These are phyloP conservation scores for Ictalurus punctatus DNA, from an alignment of 2,113 vertebrate species.

Conservation along the genomic window DNA sequence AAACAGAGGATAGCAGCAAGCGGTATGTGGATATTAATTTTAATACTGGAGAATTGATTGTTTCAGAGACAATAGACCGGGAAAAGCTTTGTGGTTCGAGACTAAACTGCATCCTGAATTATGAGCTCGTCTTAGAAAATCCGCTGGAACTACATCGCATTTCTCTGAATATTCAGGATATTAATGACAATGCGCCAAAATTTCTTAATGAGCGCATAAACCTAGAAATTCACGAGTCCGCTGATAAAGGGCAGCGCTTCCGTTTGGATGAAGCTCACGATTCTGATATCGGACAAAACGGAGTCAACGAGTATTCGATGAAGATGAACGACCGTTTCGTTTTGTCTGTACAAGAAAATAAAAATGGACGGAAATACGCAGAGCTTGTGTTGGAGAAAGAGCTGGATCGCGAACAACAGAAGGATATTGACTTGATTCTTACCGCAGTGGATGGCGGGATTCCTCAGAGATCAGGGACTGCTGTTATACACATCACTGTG, in stretches of 20 bases:
- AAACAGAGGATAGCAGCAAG: constrained; percentile 35
- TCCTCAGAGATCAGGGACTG: constrained; percentile 66
- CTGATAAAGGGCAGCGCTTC: constrained; percentile 64
- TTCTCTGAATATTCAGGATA: constrained; percentile 48
- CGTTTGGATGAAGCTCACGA: constrained; percentile 53
- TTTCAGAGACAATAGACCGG: constrained; percentile 61
- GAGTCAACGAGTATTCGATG: constrained; percentile 68
- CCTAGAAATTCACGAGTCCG: constrained; percentile 67
- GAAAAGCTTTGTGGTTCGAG: constrained; percentile 63
- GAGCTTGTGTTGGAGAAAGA: constrained; percentile 68
- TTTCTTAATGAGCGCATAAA: constrained; percentile 58
- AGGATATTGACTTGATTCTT: constrained; percentile 64
- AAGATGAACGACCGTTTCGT: too few relatives aligned
- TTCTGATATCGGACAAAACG: constrained; percentile 70
- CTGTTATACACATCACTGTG: constrained; percentile 56
- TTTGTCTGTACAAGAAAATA: constrained; percentile 40
- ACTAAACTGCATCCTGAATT: constrained; percentile 20
- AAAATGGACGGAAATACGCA: constrained; percentile 50
- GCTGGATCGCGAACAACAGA: constrained; percentile 68
- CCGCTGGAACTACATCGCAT: constrained; percentile 33
- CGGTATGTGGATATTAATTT: constrained; percentile 52
- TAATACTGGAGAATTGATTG: constrained; percentile 60
- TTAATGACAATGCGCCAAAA: constrained; percentile 64
- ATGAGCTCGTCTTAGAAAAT: constrained; percentile 51
- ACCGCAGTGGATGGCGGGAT: constrained; percentile 73